Percentiles rank a stretch among this genome's conserved stretches.
phyloP scores from a whole-genome alignment of 2,113 vertebrate genomes.

The Fulica atra region DNA sequence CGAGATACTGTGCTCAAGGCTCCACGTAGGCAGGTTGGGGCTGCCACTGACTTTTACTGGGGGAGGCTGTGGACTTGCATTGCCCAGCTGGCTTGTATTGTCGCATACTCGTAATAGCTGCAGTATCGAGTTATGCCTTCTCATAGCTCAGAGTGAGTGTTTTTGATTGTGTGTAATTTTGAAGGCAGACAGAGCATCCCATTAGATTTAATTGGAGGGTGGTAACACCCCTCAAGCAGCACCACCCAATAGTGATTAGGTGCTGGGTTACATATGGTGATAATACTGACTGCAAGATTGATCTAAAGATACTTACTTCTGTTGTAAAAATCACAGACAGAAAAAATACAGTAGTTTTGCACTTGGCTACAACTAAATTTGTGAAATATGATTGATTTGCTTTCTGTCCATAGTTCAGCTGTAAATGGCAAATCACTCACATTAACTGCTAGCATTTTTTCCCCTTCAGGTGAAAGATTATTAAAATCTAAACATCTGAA shows the following conservation, averaged over 20 bases:
- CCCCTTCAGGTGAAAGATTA: not conserved
- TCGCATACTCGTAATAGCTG: not conserved
- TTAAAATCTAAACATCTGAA: slow-evolving; percentile 36
- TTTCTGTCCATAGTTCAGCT: not conserved
- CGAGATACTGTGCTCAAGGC: not conserved
- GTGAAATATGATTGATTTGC: not conserved
- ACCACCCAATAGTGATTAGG: not conserved
- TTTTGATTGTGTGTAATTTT: not conserved
- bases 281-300: not conserved
- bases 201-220: not conserved
- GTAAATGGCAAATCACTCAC: not conserved
- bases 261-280: not conserved
- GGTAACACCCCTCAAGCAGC: not conserved
- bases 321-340: not conserved
- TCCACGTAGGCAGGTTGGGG: fast-evolving
- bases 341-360: not conserved
- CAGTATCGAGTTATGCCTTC: not conserved
- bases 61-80: not conserved
- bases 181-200: not conserved
- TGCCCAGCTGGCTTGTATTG: not conserved
- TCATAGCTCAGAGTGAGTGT: not conserved
- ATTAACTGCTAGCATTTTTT: not conserved
- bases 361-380: not conserved
- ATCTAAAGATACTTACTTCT: not conserved
- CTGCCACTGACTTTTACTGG: not conserved